A percentile compares a stretch with the other conserved stretches of the same genome.
Conservation (phyloP, 2,888 invertebrate species). For the Mythimna ferrago region DNA sequence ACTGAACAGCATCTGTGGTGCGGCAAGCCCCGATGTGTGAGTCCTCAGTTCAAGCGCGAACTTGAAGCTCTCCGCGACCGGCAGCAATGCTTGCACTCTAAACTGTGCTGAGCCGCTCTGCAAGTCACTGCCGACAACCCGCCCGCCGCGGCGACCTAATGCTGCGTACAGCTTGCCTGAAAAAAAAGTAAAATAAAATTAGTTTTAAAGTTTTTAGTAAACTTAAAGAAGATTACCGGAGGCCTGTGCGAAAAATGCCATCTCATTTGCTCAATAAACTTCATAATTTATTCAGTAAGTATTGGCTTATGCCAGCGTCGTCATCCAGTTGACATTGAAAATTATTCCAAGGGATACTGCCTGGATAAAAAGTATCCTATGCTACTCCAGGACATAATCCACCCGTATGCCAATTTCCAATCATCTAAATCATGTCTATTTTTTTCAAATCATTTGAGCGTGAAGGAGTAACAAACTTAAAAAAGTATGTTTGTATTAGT, state of each 20-base stretch:
- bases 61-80: conserved; percentile 99
- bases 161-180: conserved; percentile 97
- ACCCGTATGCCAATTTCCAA: too few relatives aligned
- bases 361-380: too few relatives aligned
- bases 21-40: conserved; percentile 98
- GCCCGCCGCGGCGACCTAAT: conserved; percentile 96
- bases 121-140: conserved; percentile 97
- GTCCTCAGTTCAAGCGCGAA: conserved; percentile 98
- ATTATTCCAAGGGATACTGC: too few relatives aligned
- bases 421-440: too few relatives aligned
- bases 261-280: not conserved
- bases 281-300: too few relatives aligned
- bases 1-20: conserved; percentile 98
- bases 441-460: too few relatives aligned
- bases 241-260: not conserved
- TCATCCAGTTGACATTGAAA: too few relatives aligned
- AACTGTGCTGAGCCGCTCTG: conserved; percentile 98
- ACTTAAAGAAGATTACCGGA: not conserved
- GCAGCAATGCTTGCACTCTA: conserved; percentile 96
- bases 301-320: too few relatives aligned
- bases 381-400: too few relatives aligned
- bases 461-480: too few relatives aligned
- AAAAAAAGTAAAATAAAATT: not conserved
- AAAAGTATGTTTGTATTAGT: too few relatives aligned
- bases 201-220: not conserved